phyloP scores from a whole-genome alignment of 2,113 vertebrate species.

The Bubalus kerabau region DNA sequence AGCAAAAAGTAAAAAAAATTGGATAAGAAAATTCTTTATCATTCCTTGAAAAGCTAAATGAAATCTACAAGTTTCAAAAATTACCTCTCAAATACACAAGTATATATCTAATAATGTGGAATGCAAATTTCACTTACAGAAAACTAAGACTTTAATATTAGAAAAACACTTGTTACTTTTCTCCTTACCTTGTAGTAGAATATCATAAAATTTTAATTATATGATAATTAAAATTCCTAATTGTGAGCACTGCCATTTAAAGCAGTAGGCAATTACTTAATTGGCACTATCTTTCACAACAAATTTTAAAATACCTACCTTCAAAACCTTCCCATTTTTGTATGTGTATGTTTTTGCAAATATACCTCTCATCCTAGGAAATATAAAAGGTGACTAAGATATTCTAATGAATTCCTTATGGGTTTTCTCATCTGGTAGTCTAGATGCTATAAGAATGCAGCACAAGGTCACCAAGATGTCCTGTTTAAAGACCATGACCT shows the following conservation, averaged over 20 bases:
- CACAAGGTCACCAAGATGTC: slow-evolving; percentile 21
- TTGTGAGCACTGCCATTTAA: slow-evolving; percentile 45
- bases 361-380: neutral
- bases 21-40: neutral
- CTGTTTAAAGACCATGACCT: slow-evolving; percentile 28
- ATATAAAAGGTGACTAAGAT: neutral
- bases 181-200: slow-evolving; percentile 41
- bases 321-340: neutral
- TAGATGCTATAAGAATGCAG: neutral
- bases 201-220: slow-evolving; percentile 38
- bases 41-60: slow-evolving; percentile 17
- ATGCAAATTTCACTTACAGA: slow-evolving; percentile 2
- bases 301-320: slow-evolving; percentile 43
- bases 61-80: slow-evolving; percentile 40
- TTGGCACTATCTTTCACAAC: slow-evolving; percentile 33
- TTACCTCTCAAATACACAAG: neutral
- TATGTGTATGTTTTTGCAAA: neutral
- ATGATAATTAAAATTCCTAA: slow-evolving; percentile 54
- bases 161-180: slow-evolving; percentile 39
- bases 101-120: neutral
- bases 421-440: slow-evolving; percentile 5
- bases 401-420: neutral
- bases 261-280: slow-evolving; percentile 43
- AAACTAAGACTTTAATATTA: slow-evolving; percentile 38
- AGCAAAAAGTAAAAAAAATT: slow-evolving; percentile 1